Conservation (phyloP, 2,113 vertebrate species). For the Rhegmatorhina hoffmannsi region DNA sequence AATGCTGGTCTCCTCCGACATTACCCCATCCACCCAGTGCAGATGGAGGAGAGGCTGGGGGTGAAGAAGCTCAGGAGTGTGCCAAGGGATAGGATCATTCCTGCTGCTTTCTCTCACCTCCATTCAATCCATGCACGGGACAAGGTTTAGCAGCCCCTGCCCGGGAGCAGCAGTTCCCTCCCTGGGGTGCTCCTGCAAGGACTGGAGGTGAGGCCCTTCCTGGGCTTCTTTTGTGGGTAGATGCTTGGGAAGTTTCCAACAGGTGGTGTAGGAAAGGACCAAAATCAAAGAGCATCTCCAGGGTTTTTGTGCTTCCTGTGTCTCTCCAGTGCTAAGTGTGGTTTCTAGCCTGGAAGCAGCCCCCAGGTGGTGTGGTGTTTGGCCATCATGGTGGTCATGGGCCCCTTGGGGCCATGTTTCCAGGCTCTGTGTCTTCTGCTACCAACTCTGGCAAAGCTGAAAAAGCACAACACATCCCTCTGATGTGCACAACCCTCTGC, state of each 20-base stretch:
- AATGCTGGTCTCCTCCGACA: too few relatives aligned
- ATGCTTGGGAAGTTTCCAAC: neutral
- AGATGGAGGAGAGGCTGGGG: neutral
- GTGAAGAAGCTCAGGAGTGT: neutral
- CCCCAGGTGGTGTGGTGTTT: accelerated
- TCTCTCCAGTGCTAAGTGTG: neutral
- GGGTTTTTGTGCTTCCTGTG: accelerated
- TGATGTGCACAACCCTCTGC: accelerated
- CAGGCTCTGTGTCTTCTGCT: neutral
- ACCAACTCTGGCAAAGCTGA: neutral
- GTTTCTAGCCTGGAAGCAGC: neutral
- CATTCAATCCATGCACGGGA: neutral
- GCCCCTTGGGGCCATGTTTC: neutral
- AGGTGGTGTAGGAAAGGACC: neutral
- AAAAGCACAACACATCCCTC: slow-evolving; percentile 28
- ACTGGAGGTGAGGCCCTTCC: neutral
- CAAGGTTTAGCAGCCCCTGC: neutral
- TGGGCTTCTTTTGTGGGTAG: neutral
- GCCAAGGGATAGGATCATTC: neutral
- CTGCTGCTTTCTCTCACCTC: neutral
- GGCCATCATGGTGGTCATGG: neutral
- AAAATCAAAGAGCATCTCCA: neutral
- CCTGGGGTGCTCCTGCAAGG: neutral
- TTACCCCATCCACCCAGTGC: neutral
- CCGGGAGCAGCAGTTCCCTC: neutral